Evolutionary conservation across 2,113 vertebrate genomes (phyloP), one percentile per base, ranked within the genome.

Genomic region (Xiphophorus maculatus): DNA sequence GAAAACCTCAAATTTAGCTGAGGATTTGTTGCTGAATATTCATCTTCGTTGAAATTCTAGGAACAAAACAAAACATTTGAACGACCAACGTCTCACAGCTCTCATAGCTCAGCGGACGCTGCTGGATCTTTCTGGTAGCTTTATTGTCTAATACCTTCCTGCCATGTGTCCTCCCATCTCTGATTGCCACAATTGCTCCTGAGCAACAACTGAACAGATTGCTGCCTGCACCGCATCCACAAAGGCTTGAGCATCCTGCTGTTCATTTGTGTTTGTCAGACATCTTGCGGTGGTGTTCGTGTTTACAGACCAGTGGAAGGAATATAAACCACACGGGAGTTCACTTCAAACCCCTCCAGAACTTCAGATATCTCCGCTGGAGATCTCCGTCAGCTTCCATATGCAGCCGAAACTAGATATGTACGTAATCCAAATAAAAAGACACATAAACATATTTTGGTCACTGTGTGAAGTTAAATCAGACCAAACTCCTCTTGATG

Each of bases 181-280:
- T 73, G 22, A 66, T 63, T 77, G 32, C 74, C 72, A 65, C 33
- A 58, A 32, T 33, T 68, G 54, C 35, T 74, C 62, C 51, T 68
- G 30, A 29, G 14, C 3, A 40, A 30, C 54, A 81, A 68, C 10
- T 64, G 19, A 37, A 71, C 40, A 44, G 73, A 61, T 33, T 61
- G 27, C 30, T 15, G 65, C 28, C 42, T n/a, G n/a, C 35, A 7
- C 17, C 33, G 3, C 74, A 33, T 54, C 51, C 68, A 27, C 69
- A 62, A 51, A 79, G 29, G 22, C 51, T 58, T n/a, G 51, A 58
- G 15, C 63, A 30, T 8, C 64, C 61, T 69, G 61, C 69, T 71
- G 62, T 70, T 69, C 51, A 63, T 19, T 27, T 58, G 25, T 9
- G 67, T 78, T 63, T 70, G 71, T 37, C 62, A 73, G 68, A 65